Base-by-base conservation (phyloP, 2,113 vertebrate species). In the Papio anubis region DNA sequence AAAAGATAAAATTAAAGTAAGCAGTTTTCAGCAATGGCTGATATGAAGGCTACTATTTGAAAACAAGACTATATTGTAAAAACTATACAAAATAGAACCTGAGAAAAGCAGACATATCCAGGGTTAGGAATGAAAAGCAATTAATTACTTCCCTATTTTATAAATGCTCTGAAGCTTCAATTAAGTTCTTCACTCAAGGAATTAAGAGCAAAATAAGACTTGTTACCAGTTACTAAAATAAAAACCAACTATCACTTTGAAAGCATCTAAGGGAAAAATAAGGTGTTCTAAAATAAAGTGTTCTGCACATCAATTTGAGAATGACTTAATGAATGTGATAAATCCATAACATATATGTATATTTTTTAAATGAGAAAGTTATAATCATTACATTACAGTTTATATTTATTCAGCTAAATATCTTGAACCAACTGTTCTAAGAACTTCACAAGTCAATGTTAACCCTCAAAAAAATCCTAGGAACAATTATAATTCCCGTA, bases 1-100 rank as follows among this genome's bases (percentile, higher is more conserved):
- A 97, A 96, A 96, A 82, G 50, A 84, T 66, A 86, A 93, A 96
- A 96, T 23, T 0, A 93, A 98, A 97, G 23, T 80, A 92, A 43
- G 95, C 32, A 6, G n/a, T n/a, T 80, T 97, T 95, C 59, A 79
- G 92, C 97, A 92, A 64, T 64, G 59, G 59, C 27, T 64, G 59
- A 64, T 64, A 96, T 27, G 18, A 78, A 88, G 18, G 66, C 9
- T 20, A 79, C n/a, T 66, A 64, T 70, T 43, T 90, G 72, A 90
- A 78, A 93, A 84, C 3, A 5, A 43, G 66, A 80, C 50, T 70
- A 70, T n/a, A 89, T 79, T 70, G 57, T 61, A 78, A 27, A 88
- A 93, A 76, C 57, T 66, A 7, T 45, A 93, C 59, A 85, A 84
- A 93, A 89, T 25, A 21, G 64, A n/a, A 88, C 59, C 78, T 84